Evolutionary conservation across 2,888 invertebrate species (phyloP).

Genomic region (Oxyteleia sp.): DNA sequence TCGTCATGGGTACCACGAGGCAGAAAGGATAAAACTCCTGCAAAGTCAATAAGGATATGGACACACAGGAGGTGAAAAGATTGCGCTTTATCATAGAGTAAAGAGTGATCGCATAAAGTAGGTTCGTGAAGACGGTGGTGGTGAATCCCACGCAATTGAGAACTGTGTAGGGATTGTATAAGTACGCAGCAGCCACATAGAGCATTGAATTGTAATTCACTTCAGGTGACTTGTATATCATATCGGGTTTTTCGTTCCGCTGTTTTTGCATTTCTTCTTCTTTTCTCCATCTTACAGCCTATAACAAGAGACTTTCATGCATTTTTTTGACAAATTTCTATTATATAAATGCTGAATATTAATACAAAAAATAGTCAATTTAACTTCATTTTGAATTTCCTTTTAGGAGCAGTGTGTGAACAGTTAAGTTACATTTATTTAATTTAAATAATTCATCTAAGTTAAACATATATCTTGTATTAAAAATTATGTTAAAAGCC

Average conservation of each 20-base stretch:
- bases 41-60: slow-evolving; percentile 93
- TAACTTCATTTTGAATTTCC: no score
- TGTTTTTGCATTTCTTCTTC: slow-evolving; percentile 72
- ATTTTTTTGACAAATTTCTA: no score
- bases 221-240: slow-evolving; percentile 72
- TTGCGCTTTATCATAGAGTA: slow-evolving; percentile 91
- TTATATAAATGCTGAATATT: no score
- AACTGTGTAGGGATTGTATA: slow-evolving; percentile 96
- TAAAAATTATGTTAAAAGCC: no score
- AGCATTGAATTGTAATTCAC: slow-evolving; percentile 82
- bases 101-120: slow-evolving; percentile 92
- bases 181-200: slow-evolving; percentile 93
- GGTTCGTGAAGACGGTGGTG: slow-evolving; percentile 96
- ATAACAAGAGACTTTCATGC: slow-evolving; percentile 50
- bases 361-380: no score
- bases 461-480: no score
- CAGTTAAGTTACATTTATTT: no score
- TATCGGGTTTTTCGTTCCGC: slow-evolving; percentile 51
- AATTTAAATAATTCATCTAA: no score
- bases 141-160: slow-evolving; percentile 96
- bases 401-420: no score
- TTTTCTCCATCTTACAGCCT: slow-evolving; percentile 80
- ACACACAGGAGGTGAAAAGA: slow-evolving; percentile 90
- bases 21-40: slow-evolving; percentile 95
- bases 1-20: slow-evolving; percentile 93